These are phyloP conservation scores for Mycetomoellerius zeteki DNA, from an alignment of 1,140 invertebrate species.

Conservation along the genomic window DNA sequence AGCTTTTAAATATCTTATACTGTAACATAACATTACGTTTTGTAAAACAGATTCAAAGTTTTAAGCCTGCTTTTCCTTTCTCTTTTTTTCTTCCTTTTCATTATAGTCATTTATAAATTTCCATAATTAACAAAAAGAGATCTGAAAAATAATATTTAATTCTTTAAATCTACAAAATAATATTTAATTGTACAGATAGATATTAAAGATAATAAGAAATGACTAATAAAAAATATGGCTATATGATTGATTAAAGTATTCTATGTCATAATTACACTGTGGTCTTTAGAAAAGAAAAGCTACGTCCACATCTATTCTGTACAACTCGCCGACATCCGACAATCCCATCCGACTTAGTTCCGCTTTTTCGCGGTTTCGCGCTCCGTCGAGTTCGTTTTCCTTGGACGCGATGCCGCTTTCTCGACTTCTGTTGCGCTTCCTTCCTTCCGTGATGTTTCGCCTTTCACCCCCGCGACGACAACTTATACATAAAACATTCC, in stretches of 20 bases:
- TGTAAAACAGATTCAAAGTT: background rate
- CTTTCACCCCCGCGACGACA: constrained; percentile 2
- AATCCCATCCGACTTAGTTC: constrained; percentile 6
- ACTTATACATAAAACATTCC: constrained; percentile 59
- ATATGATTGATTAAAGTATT: background rate
- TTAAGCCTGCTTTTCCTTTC: background rate
- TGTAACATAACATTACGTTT: background rate
- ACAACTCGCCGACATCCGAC: constrained; percentile 15
- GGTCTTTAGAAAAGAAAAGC: background rate
- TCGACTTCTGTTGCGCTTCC: constrained; percentile 29
- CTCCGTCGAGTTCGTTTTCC: constrained; percentile 37
- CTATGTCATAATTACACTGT: background rate
- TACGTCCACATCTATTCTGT: background rate
- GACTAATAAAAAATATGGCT: background rate
- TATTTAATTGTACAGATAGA: background rate
- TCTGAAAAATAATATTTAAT: too few species aligned
- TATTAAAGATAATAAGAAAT: background rate
- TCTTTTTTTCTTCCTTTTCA: background rate
- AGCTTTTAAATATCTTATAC: background rate
- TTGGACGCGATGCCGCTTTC: constrained; percentile 17
- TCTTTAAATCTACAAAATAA: background rate
- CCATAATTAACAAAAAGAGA: too few species aligned
- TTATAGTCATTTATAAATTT: background rate
- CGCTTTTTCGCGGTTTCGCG: constrained; percentile 33
- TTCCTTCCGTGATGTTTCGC: constrained; percentile 28